phyloP scores from a whole-genome alignment of 2,888 invertebrate genomes.

The Athalia circularis region DNA sequence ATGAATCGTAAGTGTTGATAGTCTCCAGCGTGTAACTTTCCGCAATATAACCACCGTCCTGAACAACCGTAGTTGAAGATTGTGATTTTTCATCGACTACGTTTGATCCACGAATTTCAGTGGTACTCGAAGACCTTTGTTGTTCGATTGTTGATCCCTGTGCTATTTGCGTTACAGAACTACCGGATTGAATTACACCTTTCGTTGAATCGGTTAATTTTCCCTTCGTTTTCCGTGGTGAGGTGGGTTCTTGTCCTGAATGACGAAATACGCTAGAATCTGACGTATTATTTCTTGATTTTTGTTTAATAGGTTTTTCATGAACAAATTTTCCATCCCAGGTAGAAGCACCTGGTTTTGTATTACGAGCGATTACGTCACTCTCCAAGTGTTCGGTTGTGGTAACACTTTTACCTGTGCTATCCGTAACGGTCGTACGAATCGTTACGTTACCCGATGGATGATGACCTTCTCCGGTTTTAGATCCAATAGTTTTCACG shows the following conservation, averaged over 20 bases:
- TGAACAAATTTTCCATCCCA: constrained; percentile 75
- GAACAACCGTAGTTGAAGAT: constrained; percentile 45
- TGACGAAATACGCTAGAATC: constrained; percentile 40
- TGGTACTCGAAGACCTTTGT: constrained; percentile 31
- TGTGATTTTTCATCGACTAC: constrained; percentile 54
- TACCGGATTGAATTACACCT: not conserved
- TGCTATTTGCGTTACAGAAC: constrained; percentile 3
- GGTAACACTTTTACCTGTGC: constrained; percentile 33
- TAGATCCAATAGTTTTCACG: constrained; percentile 19
- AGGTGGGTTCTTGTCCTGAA: constrained; percentile 33
- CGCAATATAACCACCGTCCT: constrained; percentile 10
- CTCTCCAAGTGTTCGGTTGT: constrained; percentile 24
- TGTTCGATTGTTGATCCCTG: constrained; percentile 26
- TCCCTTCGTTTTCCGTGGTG: constrained; percentile 4
- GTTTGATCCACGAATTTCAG: constrained; percentile 49
- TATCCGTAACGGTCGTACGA: constrained; percentile 33
- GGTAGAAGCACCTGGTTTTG: constrained; percentile 71
- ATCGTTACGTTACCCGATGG: constrained; percentile 29
- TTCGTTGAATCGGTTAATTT: constrained; percentile 12
- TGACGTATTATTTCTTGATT: constrained; percentile 21
- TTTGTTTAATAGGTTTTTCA: constrained; percentile 65
- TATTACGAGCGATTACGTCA: constrained; percentile 56
- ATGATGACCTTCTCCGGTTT: constrained; percentile 1
- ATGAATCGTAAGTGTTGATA: constrained; percentile 50
- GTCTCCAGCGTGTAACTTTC: constrained; percentile 33